A percentile compares a stretch with the other conserved stretches of the same genome.
These are phyloP conservation scores for Myiopsitta monachus DNA, from an alignment of 2,113 vertebrate genomes.

Conservation along the genomic window DNA sequence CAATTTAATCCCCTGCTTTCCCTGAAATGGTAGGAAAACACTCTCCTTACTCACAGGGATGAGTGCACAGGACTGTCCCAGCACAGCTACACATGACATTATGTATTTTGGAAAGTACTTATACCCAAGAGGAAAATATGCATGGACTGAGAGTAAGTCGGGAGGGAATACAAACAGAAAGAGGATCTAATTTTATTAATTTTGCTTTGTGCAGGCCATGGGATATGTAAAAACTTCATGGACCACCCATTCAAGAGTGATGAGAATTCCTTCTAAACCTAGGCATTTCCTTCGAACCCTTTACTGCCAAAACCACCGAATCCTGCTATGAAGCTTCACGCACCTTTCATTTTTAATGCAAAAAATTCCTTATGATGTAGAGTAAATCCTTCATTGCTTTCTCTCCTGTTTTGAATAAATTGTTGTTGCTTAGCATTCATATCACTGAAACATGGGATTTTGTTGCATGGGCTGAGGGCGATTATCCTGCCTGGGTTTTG, in stretches of 20 bases:
- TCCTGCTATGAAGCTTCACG: not conserved
- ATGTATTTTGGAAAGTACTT: not conserved
- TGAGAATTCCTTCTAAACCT: not conserved
- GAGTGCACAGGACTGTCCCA: not conserved
- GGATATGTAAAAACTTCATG: accelerated
- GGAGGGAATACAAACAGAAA: not conserved
- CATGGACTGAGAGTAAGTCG: not conserved
- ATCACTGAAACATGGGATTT: not conserved
- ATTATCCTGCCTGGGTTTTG: not conserved
- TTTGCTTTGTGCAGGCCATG: not conserved
- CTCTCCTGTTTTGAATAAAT: constrained; percentile 18
- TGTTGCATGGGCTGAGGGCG: not conserved
- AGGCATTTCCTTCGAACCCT: not conserved
- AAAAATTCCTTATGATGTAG: not conserved
- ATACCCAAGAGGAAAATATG: not conserved
- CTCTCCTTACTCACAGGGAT: not conserved
- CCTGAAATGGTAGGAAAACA: not conserved
- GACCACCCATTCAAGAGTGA: not conserved
- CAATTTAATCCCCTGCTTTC: not conserved
- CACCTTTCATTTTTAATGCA: not conserved
- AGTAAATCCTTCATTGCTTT: not conserved
- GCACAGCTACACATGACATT: no score
- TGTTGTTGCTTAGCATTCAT: not conserved
- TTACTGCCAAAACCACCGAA: not conserved
- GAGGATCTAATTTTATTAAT: not conserved